These are phyloP conservation scores for Nematolebias whitei DNA, from an alignment of 2,113 vertebrate genomes.

Conservation along the genomic window DNA sequence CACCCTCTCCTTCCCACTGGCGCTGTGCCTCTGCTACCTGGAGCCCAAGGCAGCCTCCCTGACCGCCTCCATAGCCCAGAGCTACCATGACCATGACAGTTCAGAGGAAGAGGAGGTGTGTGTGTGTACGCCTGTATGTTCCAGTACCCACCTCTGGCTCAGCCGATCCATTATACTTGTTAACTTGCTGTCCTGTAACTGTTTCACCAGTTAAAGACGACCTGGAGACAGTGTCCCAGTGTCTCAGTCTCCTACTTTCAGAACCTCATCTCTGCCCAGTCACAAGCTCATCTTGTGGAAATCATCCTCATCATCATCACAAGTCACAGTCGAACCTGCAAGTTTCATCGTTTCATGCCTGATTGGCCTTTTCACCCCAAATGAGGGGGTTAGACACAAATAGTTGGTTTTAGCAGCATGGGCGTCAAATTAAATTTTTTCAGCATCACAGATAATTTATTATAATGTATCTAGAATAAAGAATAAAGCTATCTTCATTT, in stretches of 20 bases:
- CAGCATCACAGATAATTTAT: conserved; percentile 3
- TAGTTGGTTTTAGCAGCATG: not conserved
- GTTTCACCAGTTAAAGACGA: conserved; percentile 84
- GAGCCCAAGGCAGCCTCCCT: conserved; percentile 98
- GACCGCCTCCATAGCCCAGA: conserved; percentile 95
- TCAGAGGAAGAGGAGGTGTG: conserved; percentile 92
- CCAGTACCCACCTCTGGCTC: conserved; percentile 45
- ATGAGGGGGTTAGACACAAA: conserved; percentile 62
- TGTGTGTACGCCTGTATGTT: conserved; percentile 86
- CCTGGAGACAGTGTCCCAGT: conserved; percentile 81
- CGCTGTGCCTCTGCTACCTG: conserved; percentile 99
- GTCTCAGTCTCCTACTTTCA: conserved; percentile 90
- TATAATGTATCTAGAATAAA: not conserved
- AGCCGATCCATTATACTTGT: conserved; percentile 40
- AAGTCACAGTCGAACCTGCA: conserved; percentile 49
- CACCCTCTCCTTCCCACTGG: conserved; percentile 98
- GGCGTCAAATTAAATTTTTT: not conserved
- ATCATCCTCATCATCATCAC: conserved; percentile 55
- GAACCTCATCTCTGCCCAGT: conserved; percentile 91
- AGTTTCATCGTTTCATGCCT: conserved; percentile 53
- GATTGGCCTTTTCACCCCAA: conserved; percentile 13
- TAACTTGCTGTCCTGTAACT: conserved; percentile 66
- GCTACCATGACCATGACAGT: conserved; percentile 99
- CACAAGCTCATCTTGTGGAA: conserved; percentile 61
- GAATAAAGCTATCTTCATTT: conserved; percentile 20